phyloP scores from a whole-genome alignment of 2,797 vertebrate genomes.

The Bryconaethiops microstoma region DNA sequence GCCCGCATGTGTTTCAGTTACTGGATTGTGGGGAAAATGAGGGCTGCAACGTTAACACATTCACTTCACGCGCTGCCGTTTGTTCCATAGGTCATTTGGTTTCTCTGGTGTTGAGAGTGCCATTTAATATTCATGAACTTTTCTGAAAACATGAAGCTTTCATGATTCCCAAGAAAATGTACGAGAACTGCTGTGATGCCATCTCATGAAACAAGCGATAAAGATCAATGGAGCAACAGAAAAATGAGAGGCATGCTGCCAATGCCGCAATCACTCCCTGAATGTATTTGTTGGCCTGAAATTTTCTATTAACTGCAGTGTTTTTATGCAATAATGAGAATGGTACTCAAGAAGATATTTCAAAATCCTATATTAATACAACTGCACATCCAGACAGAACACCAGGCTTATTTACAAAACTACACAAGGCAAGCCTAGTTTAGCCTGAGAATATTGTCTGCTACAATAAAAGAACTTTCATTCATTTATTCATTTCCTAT shows the following conservation, averaged over 20 bases:
- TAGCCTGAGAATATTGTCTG: background rate
- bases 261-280: conserved; percentile 5
- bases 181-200: conserved; percentile 46
- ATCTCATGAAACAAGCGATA: conserved; percentile 44
- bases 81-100: conserved; percentile 43
- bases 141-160: conserved; percentile 48
- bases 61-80: conserved; percentile 47
- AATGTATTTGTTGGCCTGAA: background rate
- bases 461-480: background rate
- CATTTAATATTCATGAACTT: conserved; percentile 67
- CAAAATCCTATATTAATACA: background rate
- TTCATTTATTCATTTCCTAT: too few species aligned
- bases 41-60: conserved; percentile 49
- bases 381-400: background rate
- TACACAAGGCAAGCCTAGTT: background rate
- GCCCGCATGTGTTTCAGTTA: conserved; percentile 38
- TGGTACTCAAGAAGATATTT: background rate
- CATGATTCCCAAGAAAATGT: conserved; percentile 37
- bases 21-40: conserved; percentile 33
- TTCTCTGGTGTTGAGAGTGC: conserved; percentile 55
- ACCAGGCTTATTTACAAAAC: background rate
- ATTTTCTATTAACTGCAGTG: background rate
- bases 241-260: background rate
- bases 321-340: conserved; percentile 10
- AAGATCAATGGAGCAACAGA: conserved; percentile 50